A percentile compares a stretch with the other conserved stretches of the same genome.
phyloP scores from a whole-genome alignment of 2,888 invertebrate genomes.

The Dugesia japonica region DNA sequence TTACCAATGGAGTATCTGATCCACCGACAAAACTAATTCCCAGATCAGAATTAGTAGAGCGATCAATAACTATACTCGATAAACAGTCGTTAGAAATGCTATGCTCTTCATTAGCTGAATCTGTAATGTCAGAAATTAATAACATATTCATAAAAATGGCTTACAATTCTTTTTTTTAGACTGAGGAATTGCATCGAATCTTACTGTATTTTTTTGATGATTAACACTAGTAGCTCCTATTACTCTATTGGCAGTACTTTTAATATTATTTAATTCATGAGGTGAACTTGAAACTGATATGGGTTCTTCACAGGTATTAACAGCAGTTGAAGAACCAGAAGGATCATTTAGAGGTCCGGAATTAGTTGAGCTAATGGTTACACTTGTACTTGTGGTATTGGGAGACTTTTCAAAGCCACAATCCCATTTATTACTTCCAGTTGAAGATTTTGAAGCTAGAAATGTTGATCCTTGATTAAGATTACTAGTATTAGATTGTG shows the following conservation, averaged over 20 bases:
- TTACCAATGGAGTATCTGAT: slow-evolving; percentile 50
- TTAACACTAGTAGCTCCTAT: neutral
- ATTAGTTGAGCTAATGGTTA: neutral
- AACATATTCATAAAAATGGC: neutral
- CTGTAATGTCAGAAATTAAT: neutral
- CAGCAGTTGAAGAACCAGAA: slow-evolving; percentile 10
- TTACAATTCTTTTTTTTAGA: neutral
- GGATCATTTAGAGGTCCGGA: neutral
- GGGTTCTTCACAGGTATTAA: slow-evolving; percentile 2
- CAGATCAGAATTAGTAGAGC: slow-evolving; percentile 41
- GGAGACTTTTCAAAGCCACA: slow-evolving; percentile 1
- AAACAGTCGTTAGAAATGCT: slow-evolving; percentile 48
- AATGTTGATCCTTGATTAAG: neutral
- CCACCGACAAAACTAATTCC: slow-evolving; percentile 51
- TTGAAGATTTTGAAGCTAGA: neutral
- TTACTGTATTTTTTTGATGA: slow-evolving; percentile 6
- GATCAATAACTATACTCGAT: slow-evolving; percentile 49
- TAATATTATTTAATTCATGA: slow-evolving; percentile 1
- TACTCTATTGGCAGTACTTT: neutral
- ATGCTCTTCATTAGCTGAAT: slow-evolving; percentile 31
- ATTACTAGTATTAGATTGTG: neutral
- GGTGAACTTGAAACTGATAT: slow-evolving; percentile 2
- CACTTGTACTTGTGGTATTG: neutral
- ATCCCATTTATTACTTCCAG: neutral
- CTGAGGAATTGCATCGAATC: neutral